Conservation (phyloP, 2,113 vertebrate species). For the Glareola pratincola region DNA sequence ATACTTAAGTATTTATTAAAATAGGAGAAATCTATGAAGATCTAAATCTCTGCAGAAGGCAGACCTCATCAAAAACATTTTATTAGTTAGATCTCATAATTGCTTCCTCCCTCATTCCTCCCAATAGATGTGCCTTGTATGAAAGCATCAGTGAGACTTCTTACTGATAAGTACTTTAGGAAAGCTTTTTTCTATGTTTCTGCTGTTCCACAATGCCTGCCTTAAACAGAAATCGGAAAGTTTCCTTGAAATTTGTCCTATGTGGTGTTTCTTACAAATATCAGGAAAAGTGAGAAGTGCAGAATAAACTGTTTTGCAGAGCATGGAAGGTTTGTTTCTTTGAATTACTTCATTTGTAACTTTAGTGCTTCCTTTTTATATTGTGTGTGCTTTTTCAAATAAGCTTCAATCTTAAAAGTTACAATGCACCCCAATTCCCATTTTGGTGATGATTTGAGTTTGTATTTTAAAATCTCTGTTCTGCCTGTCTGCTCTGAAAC, state of each 20-base stretch:
- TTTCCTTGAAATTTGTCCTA: neutral
- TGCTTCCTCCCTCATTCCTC: neutral
- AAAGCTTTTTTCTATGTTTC: rapidly evolving
- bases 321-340: neutral
- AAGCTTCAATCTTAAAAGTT: neutral
- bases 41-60: neutral
- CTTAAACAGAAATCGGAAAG: neutral
- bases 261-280: neutral
- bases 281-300: neutral
- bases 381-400: neutral
- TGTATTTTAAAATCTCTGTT: neutral
- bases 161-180: neutral
- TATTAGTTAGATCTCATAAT: neutral
- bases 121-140: neutral
- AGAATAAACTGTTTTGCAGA: neutral
- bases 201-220: neutral
- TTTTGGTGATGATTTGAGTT: neutral
- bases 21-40: neutral
- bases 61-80: neutral
- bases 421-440: neutral
- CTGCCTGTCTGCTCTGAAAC: neutral
- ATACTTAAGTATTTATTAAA: neutral
- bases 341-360: neutral
- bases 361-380: neutral
- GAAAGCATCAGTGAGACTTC: neutral